Percentiles rank a stretch among this genome's conserved stretches.
phyloP scores from a whole-genome alignment of 2,113 vertebrate species.

The Apaloderma vittatum region DNA sequence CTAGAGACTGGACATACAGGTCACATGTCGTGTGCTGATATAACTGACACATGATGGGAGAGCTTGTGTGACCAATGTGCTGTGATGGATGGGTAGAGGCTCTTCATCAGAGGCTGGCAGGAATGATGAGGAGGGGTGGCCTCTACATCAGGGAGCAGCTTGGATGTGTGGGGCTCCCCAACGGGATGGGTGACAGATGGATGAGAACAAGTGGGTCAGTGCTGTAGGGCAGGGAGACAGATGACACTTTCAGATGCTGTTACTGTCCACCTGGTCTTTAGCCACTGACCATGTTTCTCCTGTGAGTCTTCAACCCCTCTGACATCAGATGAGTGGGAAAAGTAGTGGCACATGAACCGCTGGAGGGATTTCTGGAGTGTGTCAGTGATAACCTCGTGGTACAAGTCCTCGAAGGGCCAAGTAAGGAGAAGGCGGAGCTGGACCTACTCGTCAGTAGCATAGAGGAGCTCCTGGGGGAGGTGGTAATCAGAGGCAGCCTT shows the following conservation, averaged over 20 bases:
- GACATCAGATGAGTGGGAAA: rapidly evolving
- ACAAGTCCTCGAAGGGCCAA: background rate
- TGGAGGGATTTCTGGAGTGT: background rate
- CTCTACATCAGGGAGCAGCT: background rate
- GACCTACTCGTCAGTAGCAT: background rate
- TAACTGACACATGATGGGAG: background rate
- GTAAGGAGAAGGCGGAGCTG: background rate
- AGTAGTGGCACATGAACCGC: rapidly evolving
- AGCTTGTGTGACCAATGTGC: rapidly evolving
- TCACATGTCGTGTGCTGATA: background rate
- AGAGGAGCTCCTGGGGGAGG: background rate
- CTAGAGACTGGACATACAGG: background rate
- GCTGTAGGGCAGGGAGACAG: background rate
- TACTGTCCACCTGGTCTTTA: background rate
- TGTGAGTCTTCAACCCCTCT: background rate
- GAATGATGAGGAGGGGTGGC: background rate
- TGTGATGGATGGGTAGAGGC: rapidly evolving
- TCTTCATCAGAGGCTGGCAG: background rate
- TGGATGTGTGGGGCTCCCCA: rapidly evolving
- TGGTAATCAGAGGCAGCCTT: background rate
- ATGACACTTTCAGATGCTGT: rapidly evolving
- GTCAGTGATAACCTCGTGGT: too few species aligned
- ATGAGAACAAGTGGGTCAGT: background rate
- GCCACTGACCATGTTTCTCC: rapidly evolving
- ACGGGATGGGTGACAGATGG: too few species aligned